Base-by-base conservation (phyloP, 2,113 vertebrate species). In the Corythornis madagascariensis region DNA sequence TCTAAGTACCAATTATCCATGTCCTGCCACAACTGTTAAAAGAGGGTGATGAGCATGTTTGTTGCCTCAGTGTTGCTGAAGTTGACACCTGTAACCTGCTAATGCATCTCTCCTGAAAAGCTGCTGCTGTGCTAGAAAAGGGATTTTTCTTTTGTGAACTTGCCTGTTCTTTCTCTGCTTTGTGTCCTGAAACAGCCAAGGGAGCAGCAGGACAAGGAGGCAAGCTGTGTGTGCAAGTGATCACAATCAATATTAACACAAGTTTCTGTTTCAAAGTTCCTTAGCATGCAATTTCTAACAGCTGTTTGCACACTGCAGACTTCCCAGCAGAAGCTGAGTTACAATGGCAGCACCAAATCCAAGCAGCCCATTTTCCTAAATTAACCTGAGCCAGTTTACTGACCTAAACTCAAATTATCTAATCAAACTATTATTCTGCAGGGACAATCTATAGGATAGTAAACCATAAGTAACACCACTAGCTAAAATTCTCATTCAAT, bases 401-500 rank as follows among this genome's bases (percentile, higher is more conserved):
- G 55, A 55, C 47, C 53, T 71, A 75, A 65, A 76, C 16, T 60
- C 28, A 22, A 63, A 73, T 20, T 21, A 31, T 78, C 35, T 43
- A 29, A 38, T 47, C 38, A 38, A 38, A 38, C 4, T 38, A 38
- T 38, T 38, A 38, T 80, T 72, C 79, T 63, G 42, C 47, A 31
- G 66, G 33, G 38, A 43, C n/a, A 56, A 52, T 69, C 31, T 69
- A 31, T 47, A 79, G 28, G n/a, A 75, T 31, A 69, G 21, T 28
- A 75, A 66, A 20, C 63, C 3, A 0, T 21, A 81, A 72, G 17
- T 29, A 76, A 42, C 59, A 57, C 18, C 61, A 71, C 18, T 29
- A 47, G 75, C 55, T 79, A 52, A 20, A 83, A 92, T 64, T 42
- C 18, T 79, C 82, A 88, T 31, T 76, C 79, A 86, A 89, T 43